Conservation (phyloP, 2,888 invertebrate species). For the Melinopterus prodromus region DNA sequence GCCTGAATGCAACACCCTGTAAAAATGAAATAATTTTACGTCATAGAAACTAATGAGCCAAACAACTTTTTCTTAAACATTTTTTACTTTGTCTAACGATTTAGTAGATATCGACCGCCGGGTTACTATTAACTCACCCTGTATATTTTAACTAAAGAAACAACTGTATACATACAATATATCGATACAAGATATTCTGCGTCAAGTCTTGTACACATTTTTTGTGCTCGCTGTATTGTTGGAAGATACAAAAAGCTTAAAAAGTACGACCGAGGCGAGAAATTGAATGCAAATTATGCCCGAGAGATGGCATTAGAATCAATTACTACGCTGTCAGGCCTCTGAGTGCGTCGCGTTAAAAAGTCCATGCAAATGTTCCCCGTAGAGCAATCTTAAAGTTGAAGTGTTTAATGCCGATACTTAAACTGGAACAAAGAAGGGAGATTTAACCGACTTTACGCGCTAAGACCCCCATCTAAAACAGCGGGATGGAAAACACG, state of each 20-base stretch:
- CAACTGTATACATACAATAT: too few species aligned
- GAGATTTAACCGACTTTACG: not conserved
- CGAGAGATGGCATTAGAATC: not conserved
- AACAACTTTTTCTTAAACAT: too few species aligned
- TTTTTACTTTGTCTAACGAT: too few species aligned
- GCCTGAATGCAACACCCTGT: too few species aligned
- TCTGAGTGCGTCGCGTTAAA: not conserved
- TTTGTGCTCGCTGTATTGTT: too few species aligned
- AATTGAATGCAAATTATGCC: not conserved
- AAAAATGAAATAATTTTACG: too few species aligned
- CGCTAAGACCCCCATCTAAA: not conserved
- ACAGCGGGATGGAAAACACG: not conserved
- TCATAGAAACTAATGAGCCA: too few species aligned
- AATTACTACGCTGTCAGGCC: not conserved
- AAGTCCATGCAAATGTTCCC: not conserved
- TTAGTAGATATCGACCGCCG: too few species aligned
- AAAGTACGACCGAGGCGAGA: not conserved
- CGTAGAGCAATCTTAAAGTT: constrained; percentile 4
- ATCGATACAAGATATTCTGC: too few species aligned
- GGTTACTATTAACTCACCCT: too few species aligned
- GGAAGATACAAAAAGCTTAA: not conserved
- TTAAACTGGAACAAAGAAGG: not conserved
- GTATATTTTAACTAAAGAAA: too few species aligned
- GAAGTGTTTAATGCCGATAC: not conserved
- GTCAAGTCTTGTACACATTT: too few species aligned